Percentiles rank a stretch among this genome's conserved stretches.
Evolutionary conservation across 2,888 invertebrate species (phyloP).

Genomic region (Protodeltote pygarga): DNA sequence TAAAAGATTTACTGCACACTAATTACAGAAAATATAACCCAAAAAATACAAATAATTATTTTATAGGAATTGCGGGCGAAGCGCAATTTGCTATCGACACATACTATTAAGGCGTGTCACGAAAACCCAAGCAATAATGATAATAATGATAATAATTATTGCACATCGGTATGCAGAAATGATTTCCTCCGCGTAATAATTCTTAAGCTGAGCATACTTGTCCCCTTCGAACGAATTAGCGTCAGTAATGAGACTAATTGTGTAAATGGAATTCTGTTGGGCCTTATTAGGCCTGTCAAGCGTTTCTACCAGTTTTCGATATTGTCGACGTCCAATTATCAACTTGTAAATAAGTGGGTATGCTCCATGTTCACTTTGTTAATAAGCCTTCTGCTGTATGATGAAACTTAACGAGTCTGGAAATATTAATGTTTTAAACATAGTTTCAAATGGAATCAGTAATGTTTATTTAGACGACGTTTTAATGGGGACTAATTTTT

Average conservation of each 20-base stretch:
- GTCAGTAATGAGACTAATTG: slow-evolving; percentile 75
- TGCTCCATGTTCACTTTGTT: slow-evolving; percentile 32
- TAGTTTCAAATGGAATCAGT: slow-evolving; percentile 21
- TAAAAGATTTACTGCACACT: too few relatives aligned
- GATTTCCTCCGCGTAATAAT: slow-evolving; percentile 61
- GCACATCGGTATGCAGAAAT: slow-evolving; percentile 72
- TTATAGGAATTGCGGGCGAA: slow-evolving; percentile 59
- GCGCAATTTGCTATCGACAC: slow-evolving; percentile 55
- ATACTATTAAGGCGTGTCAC: slow-evolving; percentile 55
- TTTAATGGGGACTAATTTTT: neutral
- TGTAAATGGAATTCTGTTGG: slow-evolving; percentile 68
- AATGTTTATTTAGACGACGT: slow-evolving; percentile 32
- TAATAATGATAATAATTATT: slow-evolving; percentile 71
- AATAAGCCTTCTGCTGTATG: slow-evolving; percentile 39
- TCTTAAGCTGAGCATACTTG: slow-evolving; percentile 73
- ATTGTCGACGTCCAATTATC: slow-evolving; percentile 57
- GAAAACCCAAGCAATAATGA: slow-evolving; percentile 61
- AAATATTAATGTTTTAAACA: slow-evolving; percentile 35
- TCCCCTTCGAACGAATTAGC: slow-evolving; percentile 72
- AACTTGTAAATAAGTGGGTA: slow-evolving; percentile 51
- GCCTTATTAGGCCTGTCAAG: slow-evolving; percentile 57
- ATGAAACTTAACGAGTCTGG: slow-evolving; percentile 42
- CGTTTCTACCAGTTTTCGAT: slow-evolving; percentile 54
- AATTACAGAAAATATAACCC: slow-evolving; percentile 27
- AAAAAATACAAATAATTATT: slow-evolving; percentile 55